Evolutionary conservation across 2,113 vertebrate species (phyloP), one percentile per base, ranked within the genome.

Genomic region (Lathamus discolor): DNA sequence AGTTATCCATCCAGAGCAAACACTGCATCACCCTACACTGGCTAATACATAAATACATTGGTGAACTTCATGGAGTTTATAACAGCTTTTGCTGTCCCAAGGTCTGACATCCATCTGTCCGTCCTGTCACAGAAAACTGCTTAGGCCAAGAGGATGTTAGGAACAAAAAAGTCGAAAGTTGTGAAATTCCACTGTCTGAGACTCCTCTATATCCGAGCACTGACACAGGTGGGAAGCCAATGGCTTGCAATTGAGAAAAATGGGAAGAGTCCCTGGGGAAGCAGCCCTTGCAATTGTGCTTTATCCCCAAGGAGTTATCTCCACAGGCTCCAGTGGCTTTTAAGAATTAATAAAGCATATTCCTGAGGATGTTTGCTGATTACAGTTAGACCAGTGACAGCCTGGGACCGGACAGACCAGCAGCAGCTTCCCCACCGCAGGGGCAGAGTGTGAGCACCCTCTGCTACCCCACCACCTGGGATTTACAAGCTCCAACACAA

Each of bases 161-260:
- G 31, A 59, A 68, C 0, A 0, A 19, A 33, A 87, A 63, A 0
- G 1, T 17, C 41, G 17, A 2, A 52, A 76, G 33, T 18, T 61
- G 46, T 59, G 39, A 79, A 78, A 80, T 28, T 39, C 44, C 39
- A 23, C 37, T n/a, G 17, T 24, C 61, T 67, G 49, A 11, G 27
- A 33, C 41, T 63, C 46, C 18, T 31, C 39, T n/a, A 0, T 10
- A 1, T 10, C 39, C 4, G 7, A 69, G 28, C 11, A 41, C 23
- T 12, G 33, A 48, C 20, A 29, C 0, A 19, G 8, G 18, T n/a
- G 14, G 35, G 57, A 76, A 52, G 44, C n/a, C 44, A 52, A 11
- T 5, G 14, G 59, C 61, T 44, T 88, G 57, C 24, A 66, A 17
- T 1, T 13, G 43, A 76, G 27, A 64, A 67, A 75, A 23, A 5